Conservation (phyloP, 2,888 invertebrate species). For the Dinocampus coccinellae region DNA sequence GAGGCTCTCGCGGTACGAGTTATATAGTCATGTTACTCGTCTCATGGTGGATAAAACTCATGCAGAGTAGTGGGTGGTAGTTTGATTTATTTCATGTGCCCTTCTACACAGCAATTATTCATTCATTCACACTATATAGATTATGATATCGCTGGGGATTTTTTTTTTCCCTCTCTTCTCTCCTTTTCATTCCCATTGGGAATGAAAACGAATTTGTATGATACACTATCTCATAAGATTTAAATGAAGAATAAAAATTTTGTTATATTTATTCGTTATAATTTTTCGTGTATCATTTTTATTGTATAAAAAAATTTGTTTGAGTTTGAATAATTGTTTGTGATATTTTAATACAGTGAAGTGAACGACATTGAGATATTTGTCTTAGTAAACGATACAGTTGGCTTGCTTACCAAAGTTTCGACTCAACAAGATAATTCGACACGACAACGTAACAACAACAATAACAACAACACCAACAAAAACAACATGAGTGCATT, state of each 20-base stretch:
- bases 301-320: neutral
- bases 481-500: constrained; percentile 31
- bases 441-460: constrained; percentile 26
- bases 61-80: constrained; percentile 24
- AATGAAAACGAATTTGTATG: constrained; percentile 61
- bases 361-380: constrained; percentile 17
- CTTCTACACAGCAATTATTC: constrained; percentile 65
- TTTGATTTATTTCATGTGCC: constrained; percentile 47
- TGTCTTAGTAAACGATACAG: constrained; percentile 31
- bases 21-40: constrained; percentile 58
- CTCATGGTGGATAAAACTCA: constrained; percentile 42
- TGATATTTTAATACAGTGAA: constrained; percentile 17
- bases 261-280: no score
- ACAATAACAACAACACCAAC: constrained; percentile 30
- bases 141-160: constrained; percentile 39
- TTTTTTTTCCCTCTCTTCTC: no score
- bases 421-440: constrained; percentile 23
- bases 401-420: constrained; percentile 25
- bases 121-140: constrained; percentile 56
- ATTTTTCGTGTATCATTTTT: neutral
- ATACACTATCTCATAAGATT: constrained; percentile 3
- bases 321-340: neutral
- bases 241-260: neutral
- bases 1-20: constrained; percentile 38
- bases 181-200: constrained; percentile 57